Base-by-base conservation (phyloP, 2,797 vertebrate species). In the Leucoraja ocellata region DNA sequence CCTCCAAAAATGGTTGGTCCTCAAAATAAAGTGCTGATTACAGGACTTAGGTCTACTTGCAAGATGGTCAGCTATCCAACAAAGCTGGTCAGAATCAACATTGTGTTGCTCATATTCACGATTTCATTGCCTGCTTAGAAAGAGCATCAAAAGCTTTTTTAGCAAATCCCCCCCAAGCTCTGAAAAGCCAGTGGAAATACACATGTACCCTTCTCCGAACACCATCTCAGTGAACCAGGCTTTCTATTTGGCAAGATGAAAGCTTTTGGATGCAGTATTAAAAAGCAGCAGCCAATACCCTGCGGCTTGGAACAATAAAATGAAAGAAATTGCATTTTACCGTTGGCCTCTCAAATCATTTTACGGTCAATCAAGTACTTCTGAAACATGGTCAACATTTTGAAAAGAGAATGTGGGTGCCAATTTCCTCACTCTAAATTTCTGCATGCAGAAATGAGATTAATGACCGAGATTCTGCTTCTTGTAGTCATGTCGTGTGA, bases 111-210 rank as follows among this genome's bases (percentile, higher is more conserved):
- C 58, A 86, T 63, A 28, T 86, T 86, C 58, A 86, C 28, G 32
- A 65, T 86, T 32, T 65, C 61, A 86, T n/a, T 5, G 1, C 61
- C 63, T 0, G 58, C n/a, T 68, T 18, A 68, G 71, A 73, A 73
- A 28, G 1, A 88, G 16, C n/a, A 65, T 88, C n/a, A 65, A 2
- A 14, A 88, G 61, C n/a, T 88, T 54, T 88, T 88, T 16, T 32
- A 63, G 61, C 84, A 88, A 88, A 88, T 88, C 61, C 84, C 28
- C 83, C 6, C 83, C n/a, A 86, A 54, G 83, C 25, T n/a, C 13
- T 86, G 83, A 86, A n/a, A 88, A 32, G 21, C 61, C 61, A 54
- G 84, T 36, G 84, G 1, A 65, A 68, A 68, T 88, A 36, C 84
- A 86, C 83, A 61, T 86, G 83, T 86, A 61, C 28, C 58, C 28